Evolutionary conservation across 2,888 invertebrate species (phyloP).

Genomic region (Dynastes hyllus): DNA sequence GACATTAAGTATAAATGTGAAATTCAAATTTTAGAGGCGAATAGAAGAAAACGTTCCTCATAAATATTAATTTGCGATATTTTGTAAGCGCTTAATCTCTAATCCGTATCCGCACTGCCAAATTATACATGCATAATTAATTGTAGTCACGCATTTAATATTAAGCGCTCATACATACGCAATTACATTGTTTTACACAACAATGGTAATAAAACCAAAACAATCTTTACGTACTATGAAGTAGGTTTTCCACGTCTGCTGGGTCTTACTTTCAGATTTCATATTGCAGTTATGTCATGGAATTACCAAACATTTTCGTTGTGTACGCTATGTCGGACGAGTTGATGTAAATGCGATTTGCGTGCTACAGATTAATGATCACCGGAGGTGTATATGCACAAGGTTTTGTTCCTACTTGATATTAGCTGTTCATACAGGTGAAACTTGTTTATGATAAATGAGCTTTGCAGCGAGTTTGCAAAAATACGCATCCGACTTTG

Average conservation of each 20-base stretch:
- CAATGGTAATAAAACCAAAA: conserved; percentile 38
- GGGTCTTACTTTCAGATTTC: conserved; percentile 33
- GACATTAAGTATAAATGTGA: not conserved
- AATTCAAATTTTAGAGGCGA: not conserved
- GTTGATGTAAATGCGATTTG: conserved; percentile 18
- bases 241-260: conserved; percentile 25
- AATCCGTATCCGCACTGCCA: conserved; percentile 9
- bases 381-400: conserved; percentile 5
- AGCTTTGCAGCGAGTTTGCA: not conserved
- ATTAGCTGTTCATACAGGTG: conserved; percentile 20
- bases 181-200: conserved; percentile 38
- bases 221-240: conserved; percentile 6
- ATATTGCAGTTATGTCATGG: conserved; percentile 34
- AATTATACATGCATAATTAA: conserved; percentile 41
- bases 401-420: not conserved
- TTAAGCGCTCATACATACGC: conserved; percentile 35
- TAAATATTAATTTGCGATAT: conserved; percentile 26
- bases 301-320: conserved; percentile 35
- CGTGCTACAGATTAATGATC: conserved; percentile 33
- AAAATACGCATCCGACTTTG: not conserved
- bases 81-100: conserved; percentile 28
- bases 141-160: conserved; percentile 41
- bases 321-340: not conserved
- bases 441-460: conserved; percentile 34
- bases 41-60: conserved; percentile 2